Evolutionary conservation across 2,113 vertebrate species (phyloP), one percentile per base, ranked within the genome.

Genomic region (Myiagra hebetior): DNA sequence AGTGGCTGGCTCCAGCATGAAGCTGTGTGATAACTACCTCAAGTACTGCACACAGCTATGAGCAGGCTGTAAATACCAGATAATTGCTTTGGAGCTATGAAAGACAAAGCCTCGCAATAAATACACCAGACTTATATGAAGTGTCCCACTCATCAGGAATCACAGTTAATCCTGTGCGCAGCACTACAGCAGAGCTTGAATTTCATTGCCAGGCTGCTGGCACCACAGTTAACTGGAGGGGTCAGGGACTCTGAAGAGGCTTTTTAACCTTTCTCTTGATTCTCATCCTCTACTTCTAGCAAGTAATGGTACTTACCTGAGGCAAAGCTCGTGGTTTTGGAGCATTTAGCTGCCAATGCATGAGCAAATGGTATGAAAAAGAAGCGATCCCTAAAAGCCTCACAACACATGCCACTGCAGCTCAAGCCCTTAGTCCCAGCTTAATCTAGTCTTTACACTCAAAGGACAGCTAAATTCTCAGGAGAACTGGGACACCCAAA

Each of bases 401-500:
- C 20, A 1, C 26, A 57, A 20, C 31, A 74, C 70, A 47, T 68
- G 52, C 53, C 67, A 20, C 35, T 72, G 74, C 84, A 56, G 89
- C 76, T 78, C 69, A 70, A 87, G 19, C 42, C 67, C 37, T 63
- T 56, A 81, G 86, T 60, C 60, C 52, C 65, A 73, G 57, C 31
- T 74, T 96, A 73, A 94, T 60, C 84, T 69, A 33, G 41, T 47
- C 72, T 88, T 92, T 70, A 64, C 53, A 28, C 72, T 86, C 79
- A 56, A 74, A 91, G 84, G 52, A 84, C 64, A 84, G 62, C 47
- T 70, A 89, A 86, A 90, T 88, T 88, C 93, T 56, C 52, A 28
- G 76, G 64, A 91, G 85, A 84, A 65, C 6, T 35, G 69, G 92
- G 92, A 96, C 85, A 92, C 93, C 79, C 92, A 93, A 46, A 87